Evolutionary conservation across 2,113 vertebrate genomes (phyloP).

Genomic region (Craseonycteris thonglongyai): DNA sequence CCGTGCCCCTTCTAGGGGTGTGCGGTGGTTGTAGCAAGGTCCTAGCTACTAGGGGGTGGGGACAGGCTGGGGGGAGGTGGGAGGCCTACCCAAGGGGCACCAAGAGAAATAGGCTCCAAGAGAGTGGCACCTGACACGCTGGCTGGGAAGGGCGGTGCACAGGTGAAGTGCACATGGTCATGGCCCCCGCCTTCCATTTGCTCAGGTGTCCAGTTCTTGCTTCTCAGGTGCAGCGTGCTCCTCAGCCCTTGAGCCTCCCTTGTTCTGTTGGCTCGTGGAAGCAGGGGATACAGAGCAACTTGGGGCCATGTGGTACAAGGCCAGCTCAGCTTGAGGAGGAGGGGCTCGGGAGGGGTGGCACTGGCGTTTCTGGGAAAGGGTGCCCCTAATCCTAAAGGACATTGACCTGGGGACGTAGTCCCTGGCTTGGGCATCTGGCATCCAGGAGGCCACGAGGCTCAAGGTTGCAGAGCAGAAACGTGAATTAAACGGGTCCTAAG

Average conservation of each 20-base stretch:
- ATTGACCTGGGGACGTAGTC: background rate
- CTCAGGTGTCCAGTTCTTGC: too few species aligned
- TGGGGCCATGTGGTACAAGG: background rate
- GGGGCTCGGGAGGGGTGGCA: fast-evolving
- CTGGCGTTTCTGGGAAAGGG: background rate
- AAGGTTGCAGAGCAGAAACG: background rate
- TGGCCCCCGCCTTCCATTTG: background rate
- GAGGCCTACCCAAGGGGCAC: background rate
- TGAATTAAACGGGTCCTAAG: background rate
- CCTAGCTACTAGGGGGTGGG: background rate
- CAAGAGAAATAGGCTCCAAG: background rate
- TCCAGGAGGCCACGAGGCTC: background rate
- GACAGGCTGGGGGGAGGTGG: background rate
- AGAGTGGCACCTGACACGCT: background rate
- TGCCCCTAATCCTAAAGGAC: background rate
- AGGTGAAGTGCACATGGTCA: background rate
- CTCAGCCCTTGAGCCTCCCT: fast-evolving
- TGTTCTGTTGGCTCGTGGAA: background rate
- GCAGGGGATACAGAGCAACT: too few species aligned
- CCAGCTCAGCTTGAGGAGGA: background rate
- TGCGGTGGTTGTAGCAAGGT: background rate
- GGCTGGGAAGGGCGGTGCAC: too few species aligned
- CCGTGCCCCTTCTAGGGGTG: background rate
- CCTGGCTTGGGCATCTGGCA: background rate
- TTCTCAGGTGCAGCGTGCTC: background rate